Conservation (phyloP, 1,140 invertebrate genomes). For the Drosophila sp. region DNA sequence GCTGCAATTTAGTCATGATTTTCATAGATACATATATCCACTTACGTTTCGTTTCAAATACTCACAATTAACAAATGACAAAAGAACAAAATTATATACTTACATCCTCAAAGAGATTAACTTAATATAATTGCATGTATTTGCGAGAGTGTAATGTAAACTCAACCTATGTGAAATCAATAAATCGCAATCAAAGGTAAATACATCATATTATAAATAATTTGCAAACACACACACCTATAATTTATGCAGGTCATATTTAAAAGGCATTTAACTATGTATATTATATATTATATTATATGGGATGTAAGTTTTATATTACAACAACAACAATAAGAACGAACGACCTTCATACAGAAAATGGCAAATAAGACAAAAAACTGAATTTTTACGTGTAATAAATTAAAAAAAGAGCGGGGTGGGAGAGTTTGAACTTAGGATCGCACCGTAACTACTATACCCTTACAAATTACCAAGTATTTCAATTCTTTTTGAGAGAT, state of each 20-base stretch:
- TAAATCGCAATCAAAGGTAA: conserved; percentile 34
- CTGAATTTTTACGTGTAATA: conserved; percentile 19
- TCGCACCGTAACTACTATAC: background rate
- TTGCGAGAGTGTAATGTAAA: no score
- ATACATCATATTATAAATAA: background rate
- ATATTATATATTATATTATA: no score
- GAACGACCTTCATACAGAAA: conserved; percentile 34
- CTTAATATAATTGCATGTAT: background rate
- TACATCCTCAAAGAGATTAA: background rate
- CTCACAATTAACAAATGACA: background rate
- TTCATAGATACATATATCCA: background rate
- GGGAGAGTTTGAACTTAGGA: background rate
- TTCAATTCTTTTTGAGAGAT: no score
- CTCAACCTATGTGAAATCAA: conserved; percentile 11
- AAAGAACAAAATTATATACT: background rate
- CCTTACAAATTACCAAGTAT: background rate
- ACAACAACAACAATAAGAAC: conserved; percentile 5
- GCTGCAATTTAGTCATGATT: no score
- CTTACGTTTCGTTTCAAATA: background rate
- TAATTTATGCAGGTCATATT: conserved; percentile 24
- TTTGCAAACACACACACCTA: background rate
- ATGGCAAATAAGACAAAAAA: conserved; percentile 21
- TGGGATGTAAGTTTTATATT: conserved; percentile 17
- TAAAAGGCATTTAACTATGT: conserved; percentile 22
- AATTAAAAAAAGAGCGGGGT: conserved; percentile 23